Evolutionary conservation across 2,113 vertebrate genomes (phyloP), one percentile per base, ranked within the genome.

Genomic region (Protomyctophum bolini): DNA sequence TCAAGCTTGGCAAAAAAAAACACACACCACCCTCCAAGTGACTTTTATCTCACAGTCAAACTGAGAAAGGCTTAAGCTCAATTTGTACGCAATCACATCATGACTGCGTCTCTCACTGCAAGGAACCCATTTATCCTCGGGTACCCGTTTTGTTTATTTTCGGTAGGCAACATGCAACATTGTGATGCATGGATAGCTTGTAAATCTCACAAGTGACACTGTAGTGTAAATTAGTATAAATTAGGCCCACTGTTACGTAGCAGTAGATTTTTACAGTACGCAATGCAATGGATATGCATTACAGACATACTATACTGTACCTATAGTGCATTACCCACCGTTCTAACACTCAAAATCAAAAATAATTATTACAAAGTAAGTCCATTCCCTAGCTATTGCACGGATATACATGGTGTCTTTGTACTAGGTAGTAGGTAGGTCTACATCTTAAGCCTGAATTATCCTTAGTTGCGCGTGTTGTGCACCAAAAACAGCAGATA

Each of bases 1-100:
- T 83, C 84, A 83, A 81, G 75, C 85, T 89, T 91, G 88, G 90
- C 89, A 89, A 87, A 79, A 87, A 79, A 50, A 54, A 48, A 47
- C 48, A 45, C 83, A 86, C 76, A 80, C 71, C 70, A 62, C 65
- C 68, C 81, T 79, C 80, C 75, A 74, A 73, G 45, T 68, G 67
- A 56, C 80, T 79, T 51, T 80, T 75, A 76, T 71, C 52, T 75
- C 58, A 63, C 41, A 8, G 74, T 70, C 70, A 65, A 75, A 80
- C 12, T 51, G 59, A 63, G 57, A 59, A 57, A 79, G 60, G 66
- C 63, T n/a, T 14, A 1, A 41, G 33, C 33, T 41, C 3, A 41
- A 41, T 41, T 41, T 41, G 4, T 41, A 41, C 33, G 2, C 33
- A 41, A 41, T 41, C 33, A 6, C 33, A 41, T 41, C 33, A 41